Base-by-base conservation (phyloP, 2,888 invertebrate species). In the Epinotia ramella region DNA sequence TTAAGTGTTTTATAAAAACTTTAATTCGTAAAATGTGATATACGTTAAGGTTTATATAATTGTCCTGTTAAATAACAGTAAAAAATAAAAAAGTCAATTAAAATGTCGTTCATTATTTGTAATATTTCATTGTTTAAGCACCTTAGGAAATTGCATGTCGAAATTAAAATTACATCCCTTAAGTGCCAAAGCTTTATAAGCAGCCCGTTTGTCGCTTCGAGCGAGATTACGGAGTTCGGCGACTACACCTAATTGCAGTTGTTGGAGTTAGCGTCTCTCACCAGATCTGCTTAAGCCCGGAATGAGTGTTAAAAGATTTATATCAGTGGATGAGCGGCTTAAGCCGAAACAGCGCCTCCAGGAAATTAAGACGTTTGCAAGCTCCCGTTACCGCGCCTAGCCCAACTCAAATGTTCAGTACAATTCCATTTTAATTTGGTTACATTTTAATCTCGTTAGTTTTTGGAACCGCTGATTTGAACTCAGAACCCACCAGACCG, bases 271-370 rank as follows among this genome's bases (percentile, higher is more conserved):
- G 87, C 87, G 83, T 86, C 86, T 87, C 86, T 81, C 82, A 81
- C 84, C 80, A 86, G 88, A 90, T 90, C 90, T 87, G 83, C 82
- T 86, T 86, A 89, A 90, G 84, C 89, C 87, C 83, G 84, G 87
- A 89, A 92, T 88, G 91, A 92, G 92, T 90, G 94, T 91, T 92
- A 89, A 92, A 90, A 94, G 94, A 94, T 94, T 94, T 94, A 94
- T 94, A 93, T 92, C 91, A 84, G 86, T 82, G 83, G 85, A 85
- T 84, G 85, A 85, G 82, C 81, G 81, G 84, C 84, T 81, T 91
- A 89, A 89, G 87, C 86, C 84, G 79, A 78, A 73, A 76, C 80
- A 81, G 79, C 81, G 78, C 78, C 79, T 82, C 75, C 85, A 89
- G 92, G 93, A 94, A 93, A 94, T 93, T 89, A 93, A 91, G 88